Evolutionary conservation across 2,113 vertebrate species (phyloP).

Genomic region (Clarias macrocephalus): DNA sequence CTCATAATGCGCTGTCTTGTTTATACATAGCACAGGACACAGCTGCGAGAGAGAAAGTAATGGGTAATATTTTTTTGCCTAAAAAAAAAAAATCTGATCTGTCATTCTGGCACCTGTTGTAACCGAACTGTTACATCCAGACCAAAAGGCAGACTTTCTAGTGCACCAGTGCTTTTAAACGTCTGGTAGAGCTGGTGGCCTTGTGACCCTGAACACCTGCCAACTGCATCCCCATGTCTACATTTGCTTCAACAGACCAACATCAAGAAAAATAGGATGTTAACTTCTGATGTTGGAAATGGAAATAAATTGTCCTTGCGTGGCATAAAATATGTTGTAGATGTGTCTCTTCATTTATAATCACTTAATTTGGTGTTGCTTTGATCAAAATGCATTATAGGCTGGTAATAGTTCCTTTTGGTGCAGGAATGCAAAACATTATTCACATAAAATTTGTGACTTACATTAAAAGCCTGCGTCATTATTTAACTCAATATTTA

Average conservation of each 20-base stretch:
- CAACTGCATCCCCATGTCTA: not conserved
- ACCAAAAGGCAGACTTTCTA: not conserved
- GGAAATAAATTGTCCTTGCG: not conserved
- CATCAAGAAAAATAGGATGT: not conserved
- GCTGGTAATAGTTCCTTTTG: not conserved
- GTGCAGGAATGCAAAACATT: not conserved
- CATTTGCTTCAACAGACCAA: not conserved
- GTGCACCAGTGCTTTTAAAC: not conserved
- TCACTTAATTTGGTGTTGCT: not conserved
- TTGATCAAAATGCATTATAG: not conserved
- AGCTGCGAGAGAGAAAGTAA: not conserved
- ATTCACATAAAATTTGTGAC: not conserved
- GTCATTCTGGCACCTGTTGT: slow-evolving; percentile 4
- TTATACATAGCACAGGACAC: not conserved
- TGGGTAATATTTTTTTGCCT: not conserved
- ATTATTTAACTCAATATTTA: not conserved
- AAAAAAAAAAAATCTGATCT: not conserved
- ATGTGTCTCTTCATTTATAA: not conserved
- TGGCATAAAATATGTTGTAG: not conserved
- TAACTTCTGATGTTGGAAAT: not conserved
- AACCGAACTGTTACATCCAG: not conserved
- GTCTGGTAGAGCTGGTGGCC: not conserved
- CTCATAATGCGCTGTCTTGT: not conserved
- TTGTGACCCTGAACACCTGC: not conserved
- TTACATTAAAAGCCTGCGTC: not conserved